These are phyloP conservation scores for Prionace glauca DNA, from an alignment of 2,797 vertebrate genomes.

Conservation along the genomic window DNA sequence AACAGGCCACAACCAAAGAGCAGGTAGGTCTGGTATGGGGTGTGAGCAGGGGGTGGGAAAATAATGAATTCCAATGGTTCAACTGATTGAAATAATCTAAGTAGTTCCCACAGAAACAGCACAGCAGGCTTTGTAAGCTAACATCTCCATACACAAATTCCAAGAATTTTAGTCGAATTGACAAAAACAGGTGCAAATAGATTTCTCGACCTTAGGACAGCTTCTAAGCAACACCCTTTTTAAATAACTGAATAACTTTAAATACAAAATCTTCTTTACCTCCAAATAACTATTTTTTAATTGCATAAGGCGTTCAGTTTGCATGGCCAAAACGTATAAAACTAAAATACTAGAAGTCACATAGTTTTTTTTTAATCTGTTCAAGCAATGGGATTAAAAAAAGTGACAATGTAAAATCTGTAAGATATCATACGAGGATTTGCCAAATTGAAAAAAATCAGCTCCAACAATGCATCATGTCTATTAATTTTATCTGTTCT, in stretches of 20 bases:
- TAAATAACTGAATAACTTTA: background rate
- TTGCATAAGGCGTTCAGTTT: background rate
- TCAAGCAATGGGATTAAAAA: background rate
- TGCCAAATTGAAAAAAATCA: background rate
- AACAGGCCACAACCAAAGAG: too few relatives aligned
- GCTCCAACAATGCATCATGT: background rate
- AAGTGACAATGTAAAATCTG: conserved; percentile 10
- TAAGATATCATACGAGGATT: background rate
- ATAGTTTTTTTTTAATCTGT: background rate
- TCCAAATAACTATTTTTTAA: background rate
- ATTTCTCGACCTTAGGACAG: background rate
- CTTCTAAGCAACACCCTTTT: background rate
- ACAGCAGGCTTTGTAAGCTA: background rate
- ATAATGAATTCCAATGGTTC: too few relatives aligned
- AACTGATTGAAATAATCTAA: too few relatives aligned
- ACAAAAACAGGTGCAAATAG: background rate
- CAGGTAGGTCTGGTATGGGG: too few relatives aligned
- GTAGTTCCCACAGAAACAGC: too few relatives aligned
- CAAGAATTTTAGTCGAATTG: background rate
- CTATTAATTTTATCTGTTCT: background rate
- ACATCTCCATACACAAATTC: background rate
- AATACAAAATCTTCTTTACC: background rate
- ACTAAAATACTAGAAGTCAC: background rate
- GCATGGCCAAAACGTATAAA: background rate
- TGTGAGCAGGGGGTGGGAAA: too few relatives aligned